These are phyloP conservation scores for Calameuta idolon DNA, from an alignment of 2,888 invertebrate species.

Conservation along the genomic window DNA sequence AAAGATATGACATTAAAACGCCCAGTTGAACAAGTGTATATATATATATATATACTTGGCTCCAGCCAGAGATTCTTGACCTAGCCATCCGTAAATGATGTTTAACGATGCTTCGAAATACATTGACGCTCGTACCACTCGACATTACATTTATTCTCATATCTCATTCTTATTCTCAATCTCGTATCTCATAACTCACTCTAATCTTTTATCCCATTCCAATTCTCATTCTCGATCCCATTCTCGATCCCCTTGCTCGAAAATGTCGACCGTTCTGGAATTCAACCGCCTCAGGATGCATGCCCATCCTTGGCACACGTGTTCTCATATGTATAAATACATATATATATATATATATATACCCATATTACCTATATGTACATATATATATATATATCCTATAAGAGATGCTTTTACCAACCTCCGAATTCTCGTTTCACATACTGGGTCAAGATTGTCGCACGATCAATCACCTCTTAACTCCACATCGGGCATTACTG, in stretches of 20 bases:
- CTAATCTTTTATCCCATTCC: neutral
- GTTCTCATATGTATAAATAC: neutral
- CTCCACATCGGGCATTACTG: neutral
- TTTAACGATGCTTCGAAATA: constrained; percentile 3
- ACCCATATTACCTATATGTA: neutral
- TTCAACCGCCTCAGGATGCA: constrained; percentile 14
- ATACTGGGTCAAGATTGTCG: constrained; percentile 53
- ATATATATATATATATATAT: neutral
- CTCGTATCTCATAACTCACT: neutral
- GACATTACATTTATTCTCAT: neutral
- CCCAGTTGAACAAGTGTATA: neutral
- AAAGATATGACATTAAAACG: neutral
- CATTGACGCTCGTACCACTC: neutral
- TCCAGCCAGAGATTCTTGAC: constrained; percentile 3
- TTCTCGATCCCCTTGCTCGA: constrained; percentile 26
- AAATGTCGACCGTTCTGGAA: constrained; percentile 20
- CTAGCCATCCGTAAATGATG: constrained; percentile 22
- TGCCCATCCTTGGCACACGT: constrained; percentile 1
- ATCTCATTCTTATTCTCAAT: neutral
- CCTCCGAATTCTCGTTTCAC: constrained; percentile 49
- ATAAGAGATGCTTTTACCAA: neutral
- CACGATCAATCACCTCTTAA: neutral
- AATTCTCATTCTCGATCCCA: constrained; percentile 24
- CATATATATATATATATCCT: neutral
- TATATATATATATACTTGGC: neutral